Evolutionary conservation across 1,140 invertebrate genomes (phyloP).

Genomic region (Leptinotarsa texana): DNA sequence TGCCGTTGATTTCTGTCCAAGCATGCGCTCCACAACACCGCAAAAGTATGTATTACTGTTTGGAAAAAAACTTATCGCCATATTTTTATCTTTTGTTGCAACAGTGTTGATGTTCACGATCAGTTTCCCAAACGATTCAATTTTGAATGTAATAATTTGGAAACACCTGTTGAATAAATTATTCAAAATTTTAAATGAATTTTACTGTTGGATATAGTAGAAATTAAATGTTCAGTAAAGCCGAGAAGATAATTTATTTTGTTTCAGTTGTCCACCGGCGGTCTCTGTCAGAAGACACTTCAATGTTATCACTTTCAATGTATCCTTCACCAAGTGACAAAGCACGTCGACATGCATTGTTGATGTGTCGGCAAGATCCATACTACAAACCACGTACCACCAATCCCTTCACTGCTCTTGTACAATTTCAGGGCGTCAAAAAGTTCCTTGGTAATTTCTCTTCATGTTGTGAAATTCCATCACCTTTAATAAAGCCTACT

Average conservation of each 20-base stretch:
- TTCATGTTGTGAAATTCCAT: constrained; percentile 75
- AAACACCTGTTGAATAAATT: neutral
- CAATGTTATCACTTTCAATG: constrained; percentile 59
- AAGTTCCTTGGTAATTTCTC: constrained; percentile 79
- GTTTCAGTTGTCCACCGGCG: constrained; percentile 65
- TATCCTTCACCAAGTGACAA: constrained; percentile 69
- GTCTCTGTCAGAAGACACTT: constrained; percentile 71
- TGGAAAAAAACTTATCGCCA: constrained; percentile 20
- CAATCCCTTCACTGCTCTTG: constrained; percentile 74
- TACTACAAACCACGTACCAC: constrained; percentile 72
- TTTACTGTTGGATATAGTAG: too few relatives aligned
- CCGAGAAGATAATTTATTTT: constrained; percentile 22
- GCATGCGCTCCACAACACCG: constrained; percentile 52
- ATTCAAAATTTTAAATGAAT: too few relatives aligned
- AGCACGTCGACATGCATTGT: constrained; percentile 70
- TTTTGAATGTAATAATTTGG: neutral
- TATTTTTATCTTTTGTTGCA: neutral
- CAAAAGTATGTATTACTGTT: constrained; percentile 52
- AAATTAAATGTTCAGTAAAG: constrained; percentile 8
- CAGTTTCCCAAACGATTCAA: neutral
- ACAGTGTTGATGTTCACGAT: neutral
- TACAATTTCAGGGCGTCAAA: constrained; percentile 71
- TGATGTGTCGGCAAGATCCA: constrained; percentile 78
- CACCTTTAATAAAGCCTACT: constrained; percentile 59
- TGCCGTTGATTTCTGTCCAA: constrained; percentile 44